phyloP scores from a whole-genome alignment of 2,113 vertebrate species.

The Brachirus orientalis region DNA sequence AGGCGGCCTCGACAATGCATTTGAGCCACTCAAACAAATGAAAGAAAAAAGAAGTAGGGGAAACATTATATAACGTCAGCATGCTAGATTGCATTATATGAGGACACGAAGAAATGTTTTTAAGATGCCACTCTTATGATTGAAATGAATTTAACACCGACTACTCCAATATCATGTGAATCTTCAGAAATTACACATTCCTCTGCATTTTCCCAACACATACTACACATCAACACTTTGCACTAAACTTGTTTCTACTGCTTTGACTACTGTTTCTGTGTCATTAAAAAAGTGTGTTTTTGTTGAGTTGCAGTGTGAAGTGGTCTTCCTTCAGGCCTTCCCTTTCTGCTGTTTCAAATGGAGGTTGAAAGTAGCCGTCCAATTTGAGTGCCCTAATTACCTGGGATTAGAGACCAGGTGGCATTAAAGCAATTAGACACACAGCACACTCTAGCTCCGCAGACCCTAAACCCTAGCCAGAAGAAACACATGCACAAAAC shows the following conservation, averaged over 20 bases:
- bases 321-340: slow-evolving; percentile 76
- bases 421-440: slow-evolving; percentile 85
- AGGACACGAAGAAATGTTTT: neutral
- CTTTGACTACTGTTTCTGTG: neutral
- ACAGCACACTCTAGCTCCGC: slow-evolving; percentile 73
- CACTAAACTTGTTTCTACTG: slow-evolving; percentile 27
- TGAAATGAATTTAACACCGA: neutral
- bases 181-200: neutral
- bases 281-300: slow-evolving; percentile 16
- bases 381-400: slow-evolving; percentile 83
- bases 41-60: neutral
- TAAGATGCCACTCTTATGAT: neutral
- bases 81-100: neutral
- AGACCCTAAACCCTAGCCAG: slow-evolving; percentile 58
- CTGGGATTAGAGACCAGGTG: slow-evolving; percentile 83
- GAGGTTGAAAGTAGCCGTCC: slow-evolving; percentile 82
- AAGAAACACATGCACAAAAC: slow-evolving; percentile 13
- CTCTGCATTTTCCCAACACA: neutral
- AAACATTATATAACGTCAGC: slow-evolving; percentile 26
- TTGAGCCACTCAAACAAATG: slow-evolving; percentile 44
- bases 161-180: neutral
- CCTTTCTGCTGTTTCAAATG: slow-evolving; percentile 76
- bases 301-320: slow-evolving; percentile 41
- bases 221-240: too few relatives aligned
- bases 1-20: slow-evolving; percentile 54